phyloP scores from a whole-genome alignment of 2,113 vertebrate genomes.

The Bos taurus region DNA sequence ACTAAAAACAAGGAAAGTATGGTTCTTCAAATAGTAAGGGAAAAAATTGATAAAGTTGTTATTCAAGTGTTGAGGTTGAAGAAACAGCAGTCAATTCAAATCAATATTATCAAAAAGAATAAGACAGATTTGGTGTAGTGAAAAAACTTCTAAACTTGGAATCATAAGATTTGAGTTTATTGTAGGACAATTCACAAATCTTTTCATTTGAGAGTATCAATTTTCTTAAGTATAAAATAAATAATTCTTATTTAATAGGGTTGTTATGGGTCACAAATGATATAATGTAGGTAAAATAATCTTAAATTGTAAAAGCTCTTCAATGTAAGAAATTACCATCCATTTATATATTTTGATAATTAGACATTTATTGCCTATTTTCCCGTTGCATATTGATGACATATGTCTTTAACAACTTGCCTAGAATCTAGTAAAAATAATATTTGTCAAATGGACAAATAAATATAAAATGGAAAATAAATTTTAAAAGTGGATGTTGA shows the following conservation, averaged over 20 bases:
- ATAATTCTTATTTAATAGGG: neutral
- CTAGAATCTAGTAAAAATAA: neutral
- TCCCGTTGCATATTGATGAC: neutral
- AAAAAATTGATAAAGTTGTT: neutral
- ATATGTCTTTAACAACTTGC: conserved; percentile 22
- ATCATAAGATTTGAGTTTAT: neutral
- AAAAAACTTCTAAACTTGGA: neutral
- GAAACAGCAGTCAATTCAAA: neutral
- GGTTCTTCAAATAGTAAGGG: neutral
- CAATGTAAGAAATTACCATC: neutral
- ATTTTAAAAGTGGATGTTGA: neutral
- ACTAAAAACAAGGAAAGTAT: neutral
- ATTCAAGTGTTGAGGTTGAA: neutral
- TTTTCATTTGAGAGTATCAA: neutral
- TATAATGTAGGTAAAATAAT: neutral
- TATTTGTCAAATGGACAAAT: neutral
- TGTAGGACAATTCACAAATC: neutral
- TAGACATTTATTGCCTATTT: neutral
- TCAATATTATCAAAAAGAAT: neutral
- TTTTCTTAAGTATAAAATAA: neutral
- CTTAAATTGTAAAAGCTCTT: neutral
- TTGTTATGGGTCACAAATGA: neutral
- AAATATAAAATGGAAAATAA: neutral
- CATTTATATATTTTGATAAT: neutral
- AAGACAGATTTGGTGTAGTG: neutral